These are phyloP conservation scores for Scolopax rusticola DNA, from an alignment of 2,797 vertebrate genomes.

Conservation along the genomic window DNA sequence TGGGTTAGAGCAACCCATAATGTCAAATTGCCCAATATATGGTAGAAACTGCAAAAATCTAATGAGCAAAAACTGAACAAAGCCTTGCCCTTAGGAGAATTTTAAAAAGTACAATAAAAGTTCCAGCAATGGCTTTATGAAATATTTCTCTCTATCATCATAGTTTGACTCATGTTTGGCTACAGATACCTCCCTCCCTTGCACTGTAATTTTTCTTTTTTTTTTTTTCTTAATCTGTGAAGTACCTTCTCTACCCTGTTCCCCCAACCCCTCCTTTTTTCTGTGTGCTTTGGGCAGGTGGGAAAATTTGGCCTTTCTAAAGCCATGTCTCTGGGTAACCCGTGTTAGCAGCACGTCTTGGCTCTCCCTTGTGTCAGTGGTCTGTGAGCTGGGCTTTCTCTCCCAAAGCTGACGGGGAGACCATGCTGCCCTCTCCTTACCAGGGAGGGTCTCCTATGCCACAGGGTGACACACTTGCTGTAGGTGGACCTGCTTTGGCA, in stretches of 20 bases:
- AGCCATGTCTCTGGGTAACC: background rate
- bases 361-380: rapidly evolving
- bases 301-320: background rate
- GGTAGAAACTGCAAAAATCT: background rate
- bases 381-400: background rate
- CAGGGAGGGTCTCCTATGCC: background rate
- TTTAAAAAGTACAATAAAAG: background rate
- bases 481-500: no score
- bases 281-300: background rate
- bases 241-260: background rate
- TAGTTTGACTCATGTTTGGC: constrained; percentile 2
- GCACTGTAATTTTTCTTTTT: background rate
- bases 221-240: background rate
- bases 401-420: rapidly evolving
- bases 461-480: no score
- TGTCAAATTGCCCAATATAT: background rate
- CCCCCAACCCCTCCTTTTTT: background rate
- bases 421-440: rapidly evolving
- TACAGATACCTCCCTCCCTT: background rate
- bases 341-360: background rate
- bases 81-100: background rate
- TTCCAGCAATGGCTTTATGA: background rate
- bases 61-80: constrained; percentile 14
- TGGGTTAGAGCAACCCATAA: background rate
- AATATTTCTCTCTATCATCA: background rate